Base-by-base conservation (phyloP, 2,888 invertebrate species). In the Acronicta aceris region DNA sequence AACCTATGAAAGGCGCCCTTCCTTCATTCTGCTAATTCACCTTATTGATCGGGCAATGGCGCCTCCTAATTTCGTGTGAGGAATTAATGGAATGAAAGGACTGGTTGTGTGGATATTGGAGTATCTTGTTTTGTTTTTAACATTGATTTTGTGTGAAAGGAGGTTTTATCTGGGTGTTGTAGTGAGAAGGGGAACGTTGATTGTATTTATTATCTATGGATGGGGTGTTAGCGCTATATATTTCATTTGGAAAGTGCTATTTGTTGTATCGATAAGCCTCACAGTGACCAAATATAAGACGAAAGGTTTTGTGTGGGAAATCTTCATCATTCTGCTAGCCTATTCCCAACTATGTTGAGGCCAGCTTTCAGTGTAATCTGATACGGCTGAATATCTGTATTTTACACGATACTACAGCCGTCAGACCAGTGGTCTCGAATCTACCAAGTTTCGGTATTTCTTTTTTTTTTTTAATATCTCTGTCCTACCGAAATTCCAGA, bases 11-110 rank as follows among this genome's bases (percentile, higher is more conserved):
- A 65, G 73, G 16, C 52, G 25, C 49, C 13, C 17, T 55, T 53
- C 36, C 42, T 62, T 48, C 57, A 64, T 65, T 78, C 54, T 66
- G 73, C 57, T 75, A 78, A 77, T 77, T 75, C 74, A 75, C 77
- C 57, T 47, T 71, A 73, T 77, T 61, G 76, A 71, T 78, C 66
- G 50, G 42, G 57, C 8, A 33, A 61, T 65, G 48, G 49, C 47
- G 51, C 49, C 40, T 72, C 41, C 73, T 75, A 62, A 75, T 73
- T 64, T 61, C 42, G 61, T 65, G 51, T 60, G 50, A 59, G 48
- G 52, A 59, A 67, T 48, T 65, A 74, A 74, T 71, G 53, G 47
- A 47, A 67, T 63, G 65, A 76, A 65, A 54, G 48, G 27, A 30
- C 42, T n/a, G 15, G 43, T 40, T 63, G 46, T 59, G 47, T 61